Percentiles rank a stretch among this genome's conserved stretches.
Conservation (phyloP, 2,888 invertebrate species). For the Anthrax anthrax region DNA sequence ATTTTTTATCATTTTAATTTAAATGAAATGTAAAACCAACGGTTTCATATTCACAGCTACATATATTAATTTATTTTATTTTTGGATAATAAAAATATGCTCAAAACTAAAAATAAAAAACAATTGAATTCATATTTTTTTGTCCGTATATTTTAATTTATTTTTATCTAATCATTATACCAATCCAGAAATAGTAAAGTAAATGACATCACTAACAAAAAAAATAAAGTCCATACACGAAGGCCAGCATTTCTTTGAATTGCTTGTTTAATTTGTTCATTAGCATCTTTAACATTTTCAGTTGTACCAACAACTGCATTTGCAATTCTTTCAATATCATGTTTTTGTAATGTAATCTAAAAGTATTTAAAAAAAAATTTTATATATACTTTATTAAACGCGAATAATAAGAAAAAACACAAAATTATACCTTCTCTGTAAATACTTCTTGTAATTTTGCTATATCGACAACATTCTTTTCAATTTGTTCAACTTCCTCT, state of each 20-base stretch:
- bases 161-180: conserved; percentile 69
- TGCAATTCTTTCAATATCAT: conserved; percentile 80
- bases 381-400: not conserved
- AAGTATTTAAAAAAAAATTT: conserved; percentile 9
- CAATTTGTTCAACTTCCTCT: conserved; percentile 82
- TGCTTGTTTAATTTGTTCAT: conserved; percentile 92
- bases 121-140: too few relatives aligned
- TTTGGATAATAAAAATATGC: not conserved
- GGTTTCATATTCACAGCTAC: too few relatives aligned
- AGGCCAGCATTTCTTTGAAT: conserved; percentile 94
- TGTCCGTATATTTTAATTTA: too few relatives aligned
- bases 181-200: conserved; percentile 93
- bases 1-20: not conserved
- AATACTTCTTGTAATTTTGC: conserved; percentile 91
- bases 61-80: too few relatives aligned
- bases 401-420: not conserved
- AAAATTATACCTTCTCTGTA: conserved; percentile 61
- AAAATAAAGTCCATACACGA: conserved; percentile 88
- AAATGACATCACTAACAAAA: conserved; percentile 89
- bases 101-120: not conserved
- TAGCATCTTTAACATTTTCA: conserved; percentile 91
- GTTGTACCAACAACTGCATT: conserved; percentile 82
- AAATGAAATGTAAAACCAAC: too few relatives aligned
- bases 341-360: conserved; percentile 78
- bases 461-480: conserved; percentile 87